phyloP scores from a whole-genome alignment of 2,888 invertebrate species.

The Tipula lateralis region DNA sequence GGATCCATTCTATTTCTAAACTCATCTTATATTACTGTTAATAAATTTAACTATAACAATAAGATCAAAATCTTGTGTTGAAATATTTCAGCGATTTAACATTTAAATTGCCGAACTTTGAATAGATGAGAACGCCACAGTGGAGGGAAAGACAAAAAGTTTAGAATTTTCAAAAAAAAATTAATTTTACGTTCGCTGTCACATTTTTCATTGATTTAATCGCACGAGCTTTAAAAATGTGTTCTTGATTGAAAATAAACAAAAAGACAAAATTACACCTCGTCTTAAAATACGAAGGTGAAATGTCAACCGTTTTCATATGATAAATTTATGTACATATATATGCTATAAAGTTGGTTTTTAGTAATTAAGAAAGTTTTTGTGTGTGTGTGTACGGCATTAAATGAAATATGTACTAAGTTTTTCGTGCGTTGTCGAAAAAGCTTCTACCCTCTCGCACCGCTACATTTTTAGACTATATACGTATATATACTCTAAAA shows the following conservation, averaged over 20 bases:
- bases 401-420: background rate
- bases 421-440: background rate
- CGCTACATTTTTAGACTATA: background rate
- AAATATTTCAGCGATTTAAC: constrained; percentile 1
- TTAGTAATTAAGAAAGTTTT: constrained; percentile 1
- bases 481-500: background rate
- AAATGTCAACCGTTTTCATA: background rate
- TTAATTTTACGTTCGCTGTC: background rate
- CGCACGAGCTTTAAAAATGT: background rate
- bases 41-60: background rate
- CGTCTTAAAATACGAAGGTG: background rate
- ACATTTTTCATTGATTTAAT: constrained; percentile 19
- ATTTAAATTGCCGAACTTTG: background rate
- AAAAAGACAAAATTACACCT: background rate
- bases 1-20: background rate
- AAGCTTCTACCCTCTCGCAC: background rate
- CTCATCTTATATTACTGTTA: background rate
- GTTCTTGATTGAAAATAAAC: background rate
- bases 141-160: background rate
- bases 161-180: background rate
- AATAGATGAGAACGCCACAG: background rate
- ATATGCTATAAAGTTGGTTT: background rate
- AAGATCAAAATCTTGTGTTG: background rate
- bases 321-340: background rate
- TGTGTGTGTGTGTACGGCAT: background rate